These are phyloP conservation scores for Hemicrepidius hirtus DNA, from an alignment of 2,888 invertebrate species.

Conservation along the genomic window DNA sequence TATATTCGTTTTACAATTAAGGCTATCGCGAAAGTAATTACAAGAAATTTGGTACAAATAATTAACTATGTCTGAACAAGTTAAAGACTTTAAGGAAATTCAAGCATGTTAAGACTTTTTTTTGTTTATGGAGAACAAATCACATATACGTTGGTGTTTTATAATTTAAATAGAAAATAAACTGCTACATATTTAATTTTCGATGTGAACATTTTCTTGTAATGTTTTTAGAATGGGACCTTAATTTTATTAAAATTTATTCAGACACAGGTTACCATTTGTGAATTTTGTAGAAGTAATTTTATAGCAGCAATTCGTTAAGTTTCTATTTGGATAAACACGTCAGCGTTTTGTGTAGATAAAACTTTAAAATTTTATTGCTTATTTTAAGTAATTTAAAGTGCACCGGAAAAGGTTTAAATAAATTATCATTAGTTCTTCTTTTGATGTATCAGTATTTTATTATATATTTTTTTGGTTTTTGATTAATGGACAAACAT, in stretches of 20 bases:
- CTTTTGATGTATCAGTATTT: too few relatives aligned
- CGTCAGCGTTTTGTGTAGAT: conserved; percentile 20
- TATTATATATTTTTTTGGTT: too few relatives aligned
- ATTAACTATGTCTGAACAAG: background rate
- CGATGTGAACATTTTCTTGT: conserved; percentile 17
- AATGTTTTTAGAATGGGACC: conserved; percentile 14
- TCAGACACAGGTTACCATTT: conserved; percentile 29
- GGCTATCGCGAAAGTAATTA: background rate
- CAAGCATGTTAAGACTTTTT: conserved; percentile 11
- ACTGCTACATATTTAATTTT: conserved; percentile 18
- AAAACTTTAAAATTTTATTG: conserved; percentile 24
- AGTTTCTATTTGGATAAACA: conserved; percentile 20
- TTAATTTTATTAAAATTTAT: conserved; percentile 33
- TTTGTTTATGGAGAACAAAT: conserved; percentile 15
- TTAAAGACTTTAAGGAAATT: background rate
- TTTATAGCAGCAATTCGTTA: conserved; percentile 25
- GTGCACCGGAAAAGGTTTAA: background rate
- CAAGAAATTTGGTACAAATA: background rate
- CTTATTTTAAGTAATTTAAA: conserved; percentile 14
- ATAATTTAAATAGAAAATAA: conserved; percentile 15
- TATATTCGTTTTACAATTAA: too few relatives aligned
- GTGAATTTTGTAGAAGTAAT: conserved; percentile 29
- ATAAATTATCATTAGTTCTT: conserved; percentile 15
- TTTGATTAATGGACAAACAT: too few relatives aligned
- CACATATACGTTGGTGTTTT: conserved; percentile 13